Base-by-base conservation (phyloP, 2,797 vertebrate genomes). In the Sarcophilus harrisii region DNA sequence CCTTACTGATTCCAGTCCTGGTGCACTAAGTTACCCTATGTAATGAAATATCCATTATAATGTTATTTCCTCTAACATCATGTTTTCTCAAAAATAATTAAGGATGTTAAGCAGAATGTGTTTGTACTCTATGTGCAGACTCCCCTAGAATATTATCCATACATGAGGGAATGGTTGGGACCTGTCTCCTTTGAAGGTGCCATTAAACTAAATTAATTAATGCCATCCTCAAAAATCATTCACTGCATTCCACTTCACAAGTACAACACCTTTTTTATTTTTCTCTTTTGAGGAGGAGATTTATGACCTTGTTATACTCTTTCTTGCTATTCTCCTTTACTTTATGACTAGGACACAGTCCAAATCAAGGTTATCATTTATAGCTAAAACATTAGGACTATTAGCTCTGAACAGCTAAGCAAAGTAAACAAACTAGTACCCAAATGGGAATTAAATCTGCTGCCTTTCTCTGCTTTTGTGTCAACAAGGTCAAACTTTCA, bases 191-290 rank as follows among this genome's bases (percentile, higher is more conserved):
- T 27, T 87, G 73, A 87, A 87, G 24, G 21, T 87, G 38, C 38
- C 38, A 87, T 87, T 87, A 87, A 45, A 49, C 24, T 87, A 87
- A 87, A 87, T 87, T 45, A 87, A 87, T 87, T 87, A 60, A 14
- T 30, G 6, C 38, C 8, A 10, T 27, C 90, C 45, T 91, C n/a
- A 29, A 52, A 32, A 32, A 49, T 0, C 2, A 16, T 73, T 18
- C 6, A 29, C 27, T 3, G 3, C 9, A 4, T 16, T 73, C 60
- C 52, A 38, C 73, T 16, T 58, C 45, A 2, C 1, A 16, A 91
- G 55, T 29, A 16, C 9, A 87, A 27, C 10, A 0, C 38, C 30
- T 21, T 29, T 55, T 55, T 16, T 24, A 3, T 0, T 0, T 1
- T 91, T 29, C 62, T 9, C 6, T 52, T 30, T 62, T n/a, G 45